Evolutionary conservation across 1,140 invertebrate genomes (phyloP).

Genomic region (Heliconius nattereri): DNA sequence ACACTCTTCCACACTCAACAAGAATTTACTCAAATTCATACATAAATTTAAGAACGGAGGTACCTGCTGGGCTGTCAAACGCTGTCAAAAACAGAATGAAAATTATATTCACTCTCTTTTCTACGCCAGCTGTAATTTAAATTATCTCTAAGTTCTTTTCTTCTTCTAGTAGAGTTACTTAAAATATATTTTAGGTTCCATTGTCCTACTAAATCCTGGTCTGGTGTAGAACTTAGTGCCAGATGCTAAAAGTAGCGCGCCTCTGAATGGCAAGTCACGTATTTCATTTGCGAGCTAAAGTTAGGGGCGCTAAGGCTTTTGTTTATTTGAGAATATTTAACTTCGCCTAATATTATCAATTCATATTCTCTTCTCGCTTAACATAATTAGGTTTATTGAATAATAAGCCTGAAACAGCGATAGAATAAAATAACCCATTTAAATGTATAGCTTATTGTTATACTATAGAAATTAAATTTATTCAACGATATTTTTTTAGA

Average conservation of each 20-base stretch:
- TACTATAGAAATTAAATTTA: no score
- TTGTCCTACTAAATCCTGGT: neutral
- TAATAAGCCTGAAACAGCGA: neutral
- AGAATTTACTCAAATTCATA: no score
- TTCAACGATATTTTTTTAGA: no score
- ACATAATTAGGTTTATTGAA: neutral
- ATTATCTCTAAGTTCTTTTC: neutral
- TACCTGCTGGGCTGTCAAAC: no score
- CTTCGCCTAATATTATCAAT: neutral
- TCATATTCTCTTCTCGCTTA: neutral
- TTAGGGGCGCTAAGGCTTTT: neutral
- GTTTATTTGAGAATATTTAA: neutral
- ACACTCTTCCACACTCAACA: no score
- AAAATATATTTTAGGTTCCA: neutral
- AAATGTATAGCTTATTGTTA: neutral
- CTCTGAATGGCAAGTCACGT: constrained; percentile 45
- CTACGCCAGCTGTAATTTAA: neutral
- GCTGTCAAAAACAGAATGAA: neutral
- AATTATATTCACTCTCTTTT: neutral
- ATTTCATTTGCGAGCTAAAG: constrained; percentile 46
- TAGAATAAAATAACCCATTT: neutral
- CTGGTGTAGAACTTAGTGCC: neutral
- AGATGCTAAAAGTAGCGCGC: constrained; percentile 3
- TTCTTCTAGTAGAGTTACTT: neutral
- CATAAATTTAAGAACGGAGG: no score